Percentiles rank a stretch among this genome's conserved stretches.
Conservation (phyloP, 2,113 vertebrate species). For the Passer montanus region DNA sequence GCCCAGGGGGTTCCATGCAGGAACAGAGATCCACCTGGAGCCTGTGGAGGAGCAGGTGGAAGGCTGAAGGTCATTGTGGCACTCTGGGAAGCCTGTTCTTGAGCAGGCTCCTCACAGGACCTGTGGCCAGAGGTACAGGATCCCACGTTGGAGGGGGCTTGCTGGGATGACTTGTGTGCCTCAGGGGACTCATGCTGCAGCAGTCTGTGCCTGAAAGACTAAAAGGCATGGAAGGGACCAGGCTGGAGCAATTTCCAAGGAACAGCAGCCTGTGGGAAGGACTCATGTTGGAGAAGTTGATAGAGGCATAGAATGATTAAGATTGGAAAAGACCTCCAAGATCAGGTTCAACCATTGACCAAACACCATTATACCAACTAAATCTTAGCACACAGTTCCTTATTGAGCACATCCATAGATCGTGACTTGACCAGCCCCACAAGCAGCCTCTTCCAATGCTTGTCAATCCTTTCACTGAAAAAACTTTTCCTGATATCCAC, state of each 20-base stretch:
- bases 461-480: not conserved
- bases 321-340: not conserved
- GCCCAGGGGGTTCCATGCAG: not conserved
- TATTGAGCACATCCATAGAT: not conserved
- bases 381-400: not conserved
- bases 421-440: fast-evolving
- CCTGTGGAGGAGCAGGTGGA: not conserved
- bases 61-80: not conserved
- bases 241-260: not conserved
- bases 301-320: not conserved
- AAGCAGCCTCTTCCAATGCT: not conserved
- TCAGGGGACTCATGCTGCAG: not conserved
- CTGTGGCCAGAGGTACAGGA: not conserved
- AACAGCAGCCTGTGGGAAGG: not conserved
- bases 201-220: not conserved
- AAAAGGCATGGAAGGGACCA: fast-evolving
- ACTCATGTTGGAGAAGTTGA: not conserved
- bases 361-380: not conserved
- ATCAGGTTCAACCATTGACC: not conserved
- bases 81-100: not conserved
- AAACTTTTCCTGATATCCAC: not conserved
- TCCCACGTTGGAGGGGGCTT: fast-evolving
- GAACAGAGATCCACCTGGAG: not conserved
- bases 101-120: not conserved
- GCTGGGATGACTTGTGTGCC: fast-evolving